Conservation (phyloP, 2,888 invertebrate species). For the Euplagia quadripunctaria region DNA sequence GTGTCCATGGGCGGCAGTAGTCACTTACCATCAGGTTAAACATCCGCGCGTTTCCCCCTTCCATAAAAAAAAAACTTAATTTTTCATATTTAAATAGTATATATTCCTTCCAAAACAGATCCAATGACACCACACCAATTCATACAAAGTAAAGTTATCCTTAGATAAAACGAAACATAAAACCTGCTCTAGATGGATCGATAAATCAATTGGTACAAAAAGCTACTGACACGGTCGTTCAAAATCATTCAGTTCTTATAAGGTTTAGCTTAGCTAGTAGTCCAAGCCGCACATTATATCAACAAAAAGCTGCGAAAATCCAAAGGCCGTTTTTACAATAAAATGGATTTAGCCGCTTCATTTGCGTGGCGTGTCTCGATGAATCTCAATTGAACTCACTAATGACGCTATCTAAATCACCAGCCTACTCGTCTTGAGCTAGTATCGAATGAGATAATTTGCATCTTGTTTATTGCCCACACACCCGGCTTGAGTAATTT, state of each 20-base stretch:
- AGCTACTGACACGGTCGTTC: neutral
- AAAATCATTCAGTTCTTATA: neutral
- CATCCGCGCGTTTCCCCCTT: too few relatives aligned
- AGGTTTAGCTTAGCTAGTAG: neutral
- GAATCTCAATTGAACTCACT: constrained; percentile 48
- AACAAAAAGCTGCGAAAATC: neutral
- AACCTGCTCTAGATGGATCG: neutral
- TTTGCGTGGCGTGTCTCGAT: constrained; percentile 22
- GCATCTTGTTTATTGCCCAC: constrained; percentile 55
- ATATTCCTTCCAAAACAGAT: neutral
- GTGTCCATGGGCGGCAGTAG: too few relatives aligned
- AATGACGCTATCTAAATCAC: constrained; percentile 59
- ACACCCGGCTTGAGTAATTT: constrained; percentile 48
- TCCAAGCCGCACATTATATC: neutral
- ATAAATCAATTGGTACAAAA: neutral
- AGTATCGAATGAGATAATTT: constrained; percentile 58
- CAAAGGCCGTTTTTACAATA: constrained; percentile 16
- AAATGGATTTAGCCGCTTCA: constrained; percentile 34
- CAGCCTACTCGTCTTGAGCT: constrained; percentile 52
- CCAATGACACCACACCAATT: neutral
- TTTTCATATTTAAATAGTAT: neutral
- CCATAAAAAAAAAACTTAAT: neutral
- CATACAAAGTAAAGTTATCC: neutral
- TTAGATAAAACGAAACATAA: neutral
- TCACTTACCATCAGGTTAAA: too few relatives aligned